Evolutionary conservation across 2,797 vertebrate species (phyloP).

Genomic region (Mormyrops attenuatus): DNA sequence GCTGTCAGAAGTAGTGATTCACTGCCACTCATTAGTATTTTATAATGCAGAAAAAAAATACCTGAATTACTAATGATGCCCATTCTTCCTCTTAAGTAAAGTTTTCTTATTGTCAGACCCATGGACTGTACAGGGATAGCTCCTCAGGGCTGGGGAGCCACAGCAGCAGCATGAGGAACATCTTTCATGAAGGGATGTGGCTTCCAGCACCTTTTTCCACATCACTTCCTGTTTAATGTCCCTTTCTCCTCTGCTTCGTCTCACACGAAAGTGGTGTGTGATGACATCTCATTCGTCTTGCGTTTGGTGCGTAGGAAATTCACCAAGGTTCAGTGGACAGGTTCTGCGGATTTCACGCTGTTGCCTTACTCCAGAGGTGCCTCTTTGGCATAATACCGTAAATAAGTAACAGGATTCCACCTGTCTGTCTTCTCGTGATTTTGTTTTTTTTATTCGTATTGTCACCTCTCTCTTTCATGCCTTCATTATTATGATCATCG

Average conservation of each 20-base stretch:
- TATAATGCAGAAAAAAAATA: background rate
- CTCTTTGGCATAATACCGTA: background rate
- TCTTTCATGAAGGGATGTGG: background rate
- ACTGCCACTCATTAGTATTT: background rate
- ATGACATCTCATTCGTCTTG: background rate
- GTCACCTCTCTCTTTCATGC: background rate
- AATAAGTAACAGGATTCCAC: background rate
- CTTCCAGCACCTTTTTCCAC: background rate
- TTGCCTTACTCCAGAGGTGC: background rate
- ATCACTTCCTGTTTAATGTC: constrained; percentile 9
- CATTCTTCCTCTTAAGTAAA: background rate
- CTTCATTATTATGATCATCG: background rate
- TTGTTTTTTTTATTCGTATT: background rate
- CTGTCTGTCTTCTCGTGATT: background rate
- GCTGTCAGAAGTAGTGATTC: background rate
- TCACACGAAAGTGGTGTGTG: background rate
- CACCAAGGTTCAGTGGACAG: background rate
- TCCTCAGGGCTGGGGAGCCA: background rate
- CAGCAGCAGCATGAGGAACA: background rate
- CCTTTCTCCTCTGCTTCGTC: background rate
- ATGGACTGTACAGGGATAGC: background rate
- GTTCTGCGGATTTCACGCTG: background rate
- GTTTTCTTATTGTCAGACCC: background rate
- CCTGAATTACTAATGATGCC: constrained; percentile 3
- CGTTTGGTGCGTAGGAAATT: background rate